Evolutionary conservation across 2,797 vertebrate species (phyloP), one percentile per base, ranked within the genome.

Genomic region (Enteromius anoplus): DNA sequence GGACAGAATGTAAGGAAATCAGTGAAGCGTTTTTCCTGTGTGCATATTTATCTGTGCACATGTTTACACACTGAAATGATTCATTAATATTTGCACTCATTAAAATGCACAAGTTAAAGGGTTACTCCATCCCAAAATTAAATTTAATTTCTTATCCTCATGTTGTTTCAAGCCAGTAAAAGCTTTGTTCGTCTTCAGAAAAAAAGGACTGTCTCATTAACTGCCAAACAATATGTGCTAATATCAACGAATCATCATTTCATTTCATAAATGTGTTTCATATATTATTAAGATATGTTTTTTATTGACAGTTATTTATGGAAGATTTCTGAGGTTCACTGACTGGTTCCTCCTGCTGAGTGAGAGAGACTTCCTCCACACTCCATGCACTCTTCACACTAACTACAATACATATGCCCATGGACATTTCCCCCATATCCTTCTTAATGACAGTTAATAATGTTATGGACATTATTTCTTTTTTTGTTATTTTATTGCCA

Each of bases 351-450:
- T 23, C 65, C 47, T 65, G 51, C 23, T 51, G 23, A 80, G n/a
- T 9, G 29, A 75, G 49, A 71, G 47, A 65, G 55, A 80, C 76
- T 78, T 66, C 64, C 68, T 55, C 49, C 45, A 58, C 19, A 2
- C 17, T 73, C 68, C 55, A 26, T 66, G 15, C 66, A 76, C 49
- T 78, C 83, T 53, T 82, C 81, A 23, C 5, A 69, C 75, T 87
- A 83, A 80, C 86, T 26, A 26, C 71, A 64, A 87, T 82, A 89
- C 65, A 2, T 76, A 29, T 73, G 8, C 51, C 80, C 80, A 32
- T 78, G 32, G 47, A 82, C 83, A 75, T 40, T n/a, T 60, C 26
- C 42, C 55, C 26, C 14, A 75, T 58, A 45, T 37, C 23, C 53
- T 78, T 12, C 15, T 68, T 47, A 55, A 40, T 72, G 19, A 51